phyloP scores from a whole-genome alignment of 2,888 invertebrate genomes.

The Zeuzera pyrina region DNA sequence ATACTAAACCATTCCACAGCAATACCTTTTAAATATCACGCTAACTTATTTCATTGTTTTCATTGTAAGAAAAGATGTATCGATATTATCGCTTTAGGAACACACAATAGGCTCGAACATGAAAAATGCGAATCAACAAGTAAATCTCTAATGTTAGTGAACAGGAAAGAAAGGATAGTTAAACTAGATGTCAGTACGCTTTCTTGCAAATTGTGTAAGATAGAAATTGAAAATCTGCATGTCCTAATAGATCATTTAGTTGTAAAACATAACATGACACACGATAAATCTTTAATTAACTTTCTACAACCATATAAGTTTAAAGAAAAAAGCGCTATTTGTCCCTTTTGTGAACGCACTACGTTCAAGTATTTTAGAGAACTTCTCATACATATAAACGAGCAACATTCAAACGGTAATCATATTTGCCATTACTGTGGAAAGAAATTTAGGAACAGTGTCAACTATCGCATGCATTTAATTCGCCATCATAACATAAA shows the following conservation, averaged over 20 bases:
- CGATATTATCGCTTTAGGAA: conserved; percentile 9
- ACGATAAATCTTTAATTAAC: conserved; percentile 10
- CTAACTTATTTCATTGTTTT: conserved; percentile 15
- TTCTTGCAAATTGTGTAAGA: conserved; percentile 12
- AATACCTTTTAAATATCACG: conserved; percentile 14
- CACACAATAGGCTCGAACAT: conserved; percentile 8
- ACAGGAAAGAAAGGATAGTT: conserved; percentile 11
- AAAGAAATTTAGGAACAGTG: conserved; percentile 12
- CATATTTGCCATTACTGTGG: conserved; percentile 15
- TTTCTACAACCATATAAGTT: conserved; percentile 14
- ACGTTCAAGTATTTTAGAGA: conserved; percentile 14
- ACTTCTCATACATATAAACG: conserved; percentile 14
- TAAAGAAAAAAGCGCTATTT: conserved; percentile 9
- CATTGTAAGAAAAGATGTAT: conserved; percentile 11
- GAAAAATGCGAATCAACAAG: conserved; percentile 6
- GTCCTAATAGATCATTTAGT: conserved; percentile 11
- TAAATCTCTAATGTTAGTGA: conserved; percentile 8
- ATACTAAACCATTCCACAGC: conserved; percentile 14
- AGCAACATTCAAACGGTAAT: conserved; percentile 13
- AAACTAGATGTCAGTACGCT: conserved; percentile 13
- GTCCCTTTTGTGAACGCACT: conserved; percentile 10
- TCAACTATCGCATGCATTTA: conserved; percentile 13
- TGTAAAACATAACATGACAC: conserved; percentile 10
- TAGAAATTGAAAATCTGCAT: conserved; percentile 7
- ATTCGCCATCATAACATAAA: conserved; percentile 11